These are phyloP conservation scores for Solenodon paradoxus DNA, from an alignment of 2,113 vertebrate species.

Conservation along the genomic window DNA sequence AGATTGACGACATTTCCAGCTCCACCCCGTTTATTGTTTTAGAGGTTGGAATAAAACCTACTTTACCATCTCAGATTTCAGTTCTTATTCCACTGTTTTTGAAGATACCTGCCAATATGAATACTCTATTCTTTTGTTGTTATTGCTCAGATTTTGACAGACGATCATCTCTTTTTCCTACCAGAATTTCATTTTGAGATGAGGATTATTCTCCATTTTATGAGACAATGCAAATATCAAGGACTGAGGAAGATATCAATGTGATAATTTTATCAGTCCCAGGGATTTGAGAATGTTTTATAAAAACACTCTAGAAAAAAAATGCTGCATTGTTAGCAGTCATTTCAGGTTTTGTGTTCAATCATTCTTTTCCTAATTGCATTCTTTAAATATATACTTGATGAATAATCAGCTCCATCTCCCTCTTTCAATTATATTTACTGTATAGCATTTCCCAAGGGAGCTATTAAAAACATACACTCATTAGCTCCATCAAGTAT, in stretches of 20 bases:
- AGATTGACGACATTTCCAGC: neutral
- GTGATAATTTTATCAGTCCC: conserved; percentile 19
- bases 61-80: neutral
- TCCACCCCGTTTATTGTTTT: neutral
- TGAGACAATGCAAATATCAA: neutral
- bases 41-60: neutral
- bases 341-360: neutral
- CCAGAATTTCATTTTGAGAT: neutral
- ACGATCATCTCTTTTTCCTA: neutral
- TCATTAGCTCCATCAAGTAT: conserved; percentile 65
- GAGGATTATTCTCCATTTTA: neutral
- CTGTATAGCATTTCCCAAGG: conserved; percentile 59
- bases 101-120: neutral
- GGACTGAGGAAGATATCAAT: neutral
- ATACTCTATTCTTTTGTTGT: neutral
- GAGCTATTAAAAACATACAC: conserved; percentile 63
- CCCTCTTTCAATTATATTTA: conserved; percentile 72
- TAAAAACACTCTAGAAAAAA: conserved; percentile 38
- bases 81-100: neutral
- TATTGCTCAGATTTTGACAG: conserved; percentile 7
- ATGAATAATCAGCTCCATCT: conserved; percentile 66
- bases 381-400: conserved; percentile 69
- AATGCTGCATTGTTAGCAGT: neutral
- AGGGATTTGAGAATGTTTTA: conserved; percentile 17
- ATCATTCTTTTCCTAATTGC: conserved; percentile 68